Conservation (phyloP, 2,888 invertebrate species). For the Tolmerus cingulatus region DNA sequence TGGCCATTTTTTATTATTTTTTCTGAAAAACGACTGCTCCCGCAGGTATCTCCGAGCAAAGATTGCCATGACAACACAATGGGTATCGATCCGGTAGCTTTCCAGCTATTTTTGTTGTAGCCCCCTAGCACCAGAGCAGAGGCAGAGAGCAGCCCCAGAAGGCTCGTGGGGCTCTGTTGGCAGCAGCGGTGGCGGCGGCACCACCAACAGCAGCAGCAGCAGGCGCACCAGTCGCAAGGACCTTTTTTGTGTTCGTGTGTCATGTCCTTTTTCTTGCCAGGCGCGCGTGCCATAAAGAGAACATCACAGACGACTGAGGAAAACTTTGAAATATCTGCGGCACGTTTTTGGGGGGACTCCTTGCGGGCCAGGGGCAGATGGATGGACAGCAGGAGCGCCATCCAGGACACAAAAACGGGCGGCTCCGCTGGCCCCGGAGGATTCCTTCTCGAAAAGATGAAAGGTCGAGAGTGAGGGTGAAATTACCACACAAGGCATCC, state of each 20-base stretch:
- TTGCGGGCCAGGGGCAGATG: background rate
- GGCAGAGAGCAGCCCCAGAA: background rate
- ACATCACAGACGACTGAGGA: background rate
- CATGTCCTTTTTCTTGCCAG: background rate
- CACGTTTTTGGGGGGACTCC: background rate
- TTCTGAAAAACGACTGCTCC: background rate
- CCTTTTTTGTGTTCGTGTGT: background rate
- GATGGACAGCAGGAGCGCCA: background rate
- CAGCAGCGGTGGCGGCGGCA: background rate
- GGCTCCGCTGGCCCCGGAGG: background rate
- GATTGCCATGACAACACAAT: slow-evolving; percentile 9
- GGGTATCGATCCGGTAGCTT: background rate
- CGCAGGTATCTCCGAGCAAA: background rate
- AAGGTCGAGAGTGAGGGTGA: background rate
- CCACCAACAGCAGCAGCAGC: background rate
- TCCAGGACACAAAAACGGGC: background rate
- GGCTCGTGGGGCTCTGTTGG: background rate
- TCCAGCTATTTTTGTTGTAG: slow-evolving; percentile 9
- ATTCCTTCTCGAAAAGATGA: background rate
- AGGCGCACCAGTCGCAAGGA: background rate
- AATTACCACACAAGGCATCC: background rate
- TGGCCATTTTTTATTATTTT: background rate
- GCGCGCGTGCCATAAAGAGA: background rate
- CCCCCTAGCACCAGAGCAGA: background rate
- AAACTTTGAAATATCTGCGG: background rate